Conservation (phyloP, 2,113 vertebrate genomes). For the Balaenoptera acutorostrata region DNA sequence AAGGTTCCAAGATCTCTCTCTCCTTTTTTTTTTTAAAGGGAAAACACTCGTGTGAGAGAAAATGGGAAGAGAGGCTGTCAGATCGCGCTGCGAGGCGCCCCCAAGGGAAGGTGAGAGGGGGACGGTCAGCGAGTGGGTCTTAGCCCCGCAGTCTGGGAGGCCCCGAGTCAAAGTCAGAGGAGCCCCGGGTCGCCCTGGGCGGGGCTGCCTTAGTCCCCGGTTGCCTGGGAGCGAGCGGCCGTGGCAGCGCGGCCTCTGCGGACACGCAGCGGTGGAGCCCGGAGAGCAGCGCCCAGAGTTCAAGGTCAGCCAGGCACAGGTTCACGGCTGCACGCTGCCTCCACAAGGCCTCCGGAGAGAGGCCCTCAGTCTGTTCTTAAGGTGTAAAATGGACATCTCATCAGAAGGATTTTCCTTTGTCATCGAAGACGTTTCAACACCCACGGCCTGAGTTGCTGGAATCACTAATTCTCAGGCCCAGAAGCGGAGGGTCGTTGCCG, state of each 20-base stretch:
- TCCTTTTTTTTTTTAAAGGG: not conserved
- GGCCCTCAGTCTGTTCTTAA: not conserved
- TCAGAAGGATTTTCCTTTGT: not conserved
- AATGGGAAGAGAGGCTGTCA: not conserved
- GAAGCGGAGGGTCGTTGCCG: accelerated
- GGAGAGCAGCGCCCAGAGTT: not conserved
- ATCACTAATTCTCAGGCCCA: no score
- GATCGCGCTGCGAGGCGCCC: not conserved
- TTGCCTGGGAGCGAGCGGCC: not conserved
- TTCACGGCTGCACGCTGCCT: accelerated
- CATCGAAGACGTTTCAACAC: not conserved
- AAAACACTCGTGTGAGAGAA: not conserved
- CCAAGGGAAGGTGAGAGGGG: not conserved
- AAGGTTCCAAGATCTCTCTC: not conserved
- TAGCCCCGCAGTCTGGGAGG: not conserved
- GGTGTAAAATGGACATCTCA: not conserved
- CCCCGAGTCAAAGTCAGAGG: not conserved
- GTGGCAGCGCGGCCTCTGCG: accelerated
- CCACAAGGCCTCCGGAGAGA: not conserved
- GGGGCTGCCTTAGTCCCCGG: not conserved
- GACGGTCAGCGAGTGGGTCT: not conserved
- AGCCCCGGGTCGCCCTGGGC: not conserved
- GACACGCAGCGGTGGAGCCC: not conserved
- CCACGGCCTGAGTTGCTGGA: not conserved
- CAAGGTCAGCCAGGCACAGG: not conserved